These are phyloP conservation scores for Aphaenogaster floridana DNA, from an alignment of 1,140 invertebrate genomes.

Conservation along the genomic window DNA sequence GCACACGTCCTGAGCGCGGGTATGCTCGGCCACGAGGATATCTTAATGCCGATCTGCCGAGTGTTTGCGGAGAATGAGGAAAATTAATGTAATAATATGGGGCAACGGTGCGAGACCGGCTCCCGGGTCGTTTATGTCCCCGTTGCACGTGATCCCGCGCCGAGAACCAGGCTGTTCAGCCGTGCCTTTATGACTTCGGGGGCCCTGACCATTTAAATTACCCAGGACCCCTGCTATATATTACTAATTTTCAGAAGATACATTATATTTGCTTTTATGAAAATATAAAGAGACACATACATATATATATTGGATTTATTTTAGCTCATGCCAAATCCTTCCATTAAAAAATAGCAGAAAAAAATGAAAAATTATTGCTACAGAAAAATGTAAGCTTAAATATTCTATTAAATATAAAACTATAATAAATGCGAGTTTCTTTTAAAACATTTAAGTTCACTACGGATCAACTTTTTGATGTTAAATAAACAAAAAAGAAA, in stretches of 20 bases:
- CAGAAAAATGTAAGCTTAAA: not conserved
- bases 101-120: conserved; percentile 14
- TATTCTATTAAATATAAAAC: not conserved
- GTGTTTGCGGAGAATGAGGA: conserved; percentile 48
- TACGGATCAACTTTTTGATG: not conserved
- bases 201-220: conserved; percentile 17
- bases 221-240: conserved; percentile 2
- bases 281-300: not conserved
- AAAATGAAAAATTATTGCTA: conserved; percentile 3
- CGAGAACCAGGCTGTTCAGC: conserved; percentile 20
- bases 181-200: conserved; percentile 38
- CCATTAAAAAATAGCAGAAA: not conserved
- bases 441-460: not conserved
- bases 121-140: conserved; percentile 47
- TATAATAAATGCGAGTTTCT: not conserved
- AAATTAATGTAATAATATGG: conserved; percentile 65
- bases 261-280: not conserved
- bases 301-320: not conserved
- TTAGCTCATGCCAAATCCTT: not conserved
- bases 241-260: conserved; percentile 49
- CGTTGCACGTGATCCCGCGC: conserved; percentile 52
- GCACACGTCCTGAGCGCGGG: not conserved
- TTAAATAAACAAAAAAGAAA: not conserved
- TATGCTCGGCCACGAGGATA: conserved; percentile 19
- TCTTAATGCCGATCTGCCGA: conserved; percentile 59